phyloP scores from a whole-genome alignment of 2,797 vertebrate species.

The Sparidentex hasta region DNA sequence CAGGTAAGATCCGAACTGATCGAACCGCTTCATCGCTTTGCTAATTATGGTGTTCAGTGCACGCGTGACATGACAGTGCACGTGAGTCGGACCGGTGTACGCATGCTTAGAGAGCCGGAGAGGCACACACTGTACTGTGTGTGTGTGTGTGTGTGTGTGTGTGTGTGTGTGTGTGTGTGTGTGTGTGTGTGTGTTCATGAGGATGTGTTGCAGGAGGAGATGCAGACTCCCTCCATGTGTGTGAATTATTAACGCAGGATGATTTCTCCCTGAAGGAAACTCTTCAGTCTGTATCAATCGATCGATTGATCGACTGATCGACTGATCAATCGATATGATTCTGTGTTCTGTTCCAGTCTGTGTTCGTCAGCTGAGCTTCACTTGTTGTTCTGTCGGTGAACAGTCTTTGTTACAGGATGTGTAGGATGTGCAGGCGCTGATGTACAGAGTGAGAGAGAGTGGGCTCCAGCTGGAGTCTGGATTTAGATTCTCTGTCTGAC shows the following conservation, averaged over 20 bases:
- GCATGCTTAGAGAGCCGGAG: conserved; percentile 13
- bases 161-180: too few species aligned
- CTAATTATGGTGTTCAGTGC: too few species aligned
- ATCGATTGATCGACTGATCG: too few species aligned
- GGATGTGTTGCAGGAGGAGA: too few species aligned
- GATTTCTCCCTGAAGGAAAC: neutral
- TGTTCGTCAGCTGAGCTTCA: neutral
- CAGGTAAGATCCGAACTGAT: conserved; percentile 7
- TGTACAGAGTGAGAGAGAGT: conserved; percentile 15
- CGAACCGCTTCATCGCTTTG: too few species aligned
- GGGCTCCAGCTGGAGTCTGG: conserved; percentile 34
- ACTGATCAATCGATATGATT: too few species aligned
- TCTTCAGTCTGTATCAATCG: too few species aligned
- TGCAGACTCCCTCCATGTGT: neutral
- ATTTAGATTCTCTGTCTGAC: conserved; percentile 35
- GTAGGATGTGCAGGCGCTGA: conserved; percentile 5
- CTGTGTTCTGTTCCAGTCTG: too few species aligned
- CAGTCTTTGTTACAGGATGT: conserved; percentile 30
- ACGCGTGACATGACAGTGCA: neutral
- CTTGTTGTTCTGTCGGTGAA: neutral
- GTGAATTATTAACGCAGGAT: neutral
- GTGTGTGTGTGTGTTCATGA: too few species aligned
- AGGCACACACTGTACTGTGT: conserved; percentile 21
- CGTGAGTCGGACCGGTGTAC: neutral
- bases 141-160: neutral